Evolutionary conservation across 2,113 vertebrate genomes (phyloP).

Genomic region (Corvus cornix): DNA sequence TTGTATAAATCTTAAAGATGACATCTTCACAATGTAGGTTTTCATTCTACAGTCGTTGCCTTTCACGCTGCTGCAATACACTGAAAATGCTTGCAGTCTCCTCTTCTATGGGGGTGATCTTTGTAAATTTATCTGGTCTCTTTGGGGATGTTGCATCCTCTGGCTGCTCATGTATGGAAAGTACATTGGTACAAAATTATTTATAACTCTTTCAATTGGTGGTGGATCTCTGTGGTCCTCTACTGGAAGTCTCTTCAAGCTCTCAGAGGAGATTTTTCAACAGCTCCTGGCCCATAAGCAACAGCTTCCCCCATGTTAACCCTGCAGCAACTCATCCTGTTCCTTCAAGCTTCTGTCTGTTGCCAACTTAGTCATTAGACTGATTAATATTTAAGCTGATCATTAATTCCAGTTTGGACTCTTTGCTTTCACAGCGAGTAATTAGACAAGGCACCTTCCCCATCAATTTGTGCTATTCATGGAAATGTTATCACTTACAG

Average conservation of each 20-base stretch:
- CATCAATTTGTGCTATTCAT: neutral
- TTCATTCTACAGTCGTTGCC: neutral
- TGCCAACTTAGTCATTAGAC: neutral
- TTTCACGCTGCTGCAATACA: neutral
- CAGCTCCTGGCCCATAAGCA: neutral
- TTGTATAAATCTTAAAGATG: neutral
- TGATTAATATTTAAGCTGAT: neutral
- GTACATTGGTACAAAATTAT: neutral
- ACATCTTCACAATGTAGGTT: neutral
- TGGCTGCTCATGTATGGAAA: neutral
- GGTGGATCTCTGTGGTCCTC: neutral
- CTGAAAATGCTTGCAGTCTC: neutral
- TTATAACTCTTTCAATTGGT: neutral
- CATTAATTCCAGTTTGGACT: neutral
- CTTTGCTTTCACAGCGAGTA: neutral
- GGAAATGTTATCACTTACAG: neutral
- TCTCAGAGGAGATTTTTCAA: conserved; percentile 1
- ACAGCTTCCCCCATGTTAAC: neutral
- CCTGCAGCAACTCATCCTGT: neutral
- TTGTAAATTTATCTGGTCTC: neutral
- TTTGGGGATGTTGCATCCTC: neutral
- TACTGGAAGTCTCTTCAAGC: neutral
- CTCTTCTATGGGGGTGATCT: neutral
- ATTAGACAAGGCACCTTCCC: neutral
- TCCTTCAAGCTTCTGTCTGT: neutral